Conservation (phyloP, 2,888 invertebrate species). For the Asteroscopus sphinx region DNA sequence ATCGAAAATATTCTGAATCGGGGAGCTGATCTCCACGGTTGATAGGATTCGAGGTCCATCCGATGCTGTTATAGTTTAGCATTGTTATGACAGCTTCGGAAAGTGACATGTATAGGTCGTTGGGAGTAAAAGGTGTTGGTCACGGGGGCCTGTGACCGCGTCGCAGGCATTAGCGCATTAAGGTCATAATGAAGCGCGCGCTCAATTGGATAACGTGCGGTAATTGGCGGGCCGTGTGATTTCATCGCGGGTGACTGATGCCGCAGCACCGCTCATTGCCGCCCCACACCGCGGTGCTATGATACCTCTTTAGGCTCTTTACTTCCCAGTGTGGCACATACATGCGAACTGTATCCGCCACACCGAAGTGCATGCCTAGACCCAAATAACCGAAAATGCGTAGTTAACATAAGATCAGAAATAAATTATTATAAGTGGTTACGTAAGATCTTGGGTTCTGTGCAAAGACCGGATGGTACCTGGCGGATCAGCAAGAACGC, state of each 20-base stretch:
- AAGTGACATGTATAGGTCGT: not conserved
- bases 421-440: not conserved
- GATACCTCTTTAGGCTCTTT: conserved; percentile 17
- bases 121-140: conserved; percentile 27
- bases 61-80: not conserved
- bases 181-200: conserved; percentile 65
- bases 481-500: no score
- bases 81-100: not conserved
- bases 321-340: not conserved
- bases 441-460: no score
- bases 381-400: no score
- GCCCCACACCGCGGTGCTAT: conserved; percentile 5
- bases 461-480: no score
- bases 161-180: conserved; percentile 63
- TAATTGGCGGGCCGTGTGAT: conserved; percentile 73
- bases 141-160: conserved; percentile 25
- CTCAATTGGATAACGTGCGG: conserved; percentile 71
- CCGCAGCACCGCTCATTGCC: conserved; percentile 30
- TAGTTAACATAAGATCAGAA: not conserved
- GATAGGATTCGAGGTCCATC: not conserved
- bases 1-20: no score
- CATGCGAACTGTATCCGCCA: not conserved
- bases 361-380: not conserved
- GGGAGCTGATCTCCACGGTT: not conserved
- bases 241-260: conserved; percentile 59